Conservation (phyloP, 2,113 vertebrate species). For the Carassius carassius region DNA sequence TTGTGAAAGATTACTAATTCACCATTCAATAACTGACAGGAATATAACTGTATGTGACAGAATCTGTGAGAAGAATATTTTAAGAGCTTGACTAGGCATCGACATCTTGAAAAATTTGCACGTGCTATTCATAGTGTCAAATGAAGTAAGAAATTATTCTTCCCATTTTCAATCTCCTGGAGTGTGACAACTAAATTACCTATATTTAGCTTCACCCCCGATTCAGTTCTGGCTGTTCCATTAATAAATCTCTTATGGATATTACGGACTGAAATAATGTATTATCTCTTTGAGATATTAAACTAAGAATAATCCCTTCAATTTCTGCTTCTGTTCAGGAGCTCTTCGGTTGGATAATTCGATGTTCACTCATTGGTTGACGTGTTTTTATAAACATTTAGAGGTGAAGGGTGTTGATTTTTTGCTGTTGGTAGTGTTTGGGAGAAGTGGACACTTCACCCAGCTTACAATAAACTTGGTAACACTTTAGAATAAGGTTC, state of each 20-base stretch:
- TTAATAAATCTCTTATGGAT: slow-evolving; percentile 33
- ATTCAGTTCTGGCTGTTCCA: slow-evolving; percentile 50
- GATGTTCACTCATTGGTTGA: neutral
- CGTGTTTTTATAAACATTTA: neutral
- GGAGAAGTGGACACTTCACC: too few species aligned
- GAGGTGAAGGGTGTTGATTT: neutral
- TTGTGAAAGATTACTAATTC: slow-evolving; percentile 23
- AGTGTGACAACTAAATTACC: slow-evolving; percentile 64
- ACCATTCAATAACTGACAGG: neutral
- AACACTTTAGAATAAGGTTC: too few species aligned
- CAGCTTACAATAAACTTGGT: neutral
- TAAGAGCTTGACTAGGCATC: slow-evolving; percentile 40
- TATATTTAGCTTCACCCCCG: slow-evolving; percentile 73
- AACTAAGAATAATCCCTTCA: slow-evolving; percentile 28
- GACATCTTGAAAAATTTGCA: slow-evolving; percentile 45
- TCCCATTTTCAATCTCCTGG: slow-evolving; percentile 58
- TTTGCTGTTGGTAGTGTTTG: too few species aligned
- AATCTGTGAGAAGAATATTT: slow-evolving; percentile 37
- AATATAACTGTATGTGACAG: neutral
- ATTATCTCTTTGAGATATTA: slow-evolving; percentile 69
- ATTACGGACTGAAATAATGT: slow-evolving; percentile 53
- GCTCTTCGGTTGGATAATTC: neutral
- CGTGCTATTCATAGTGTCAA: slow-evolving; percentile 50
- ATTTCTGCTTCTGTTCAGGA: slow-evolving; percentile 12
- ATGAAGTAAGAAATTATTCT: slow-evolving; percentile 36